Base-by-base conservation (phyloP, 2,888 invertebrate genomes). In the Zaprionus obscuricornis region DNA sequence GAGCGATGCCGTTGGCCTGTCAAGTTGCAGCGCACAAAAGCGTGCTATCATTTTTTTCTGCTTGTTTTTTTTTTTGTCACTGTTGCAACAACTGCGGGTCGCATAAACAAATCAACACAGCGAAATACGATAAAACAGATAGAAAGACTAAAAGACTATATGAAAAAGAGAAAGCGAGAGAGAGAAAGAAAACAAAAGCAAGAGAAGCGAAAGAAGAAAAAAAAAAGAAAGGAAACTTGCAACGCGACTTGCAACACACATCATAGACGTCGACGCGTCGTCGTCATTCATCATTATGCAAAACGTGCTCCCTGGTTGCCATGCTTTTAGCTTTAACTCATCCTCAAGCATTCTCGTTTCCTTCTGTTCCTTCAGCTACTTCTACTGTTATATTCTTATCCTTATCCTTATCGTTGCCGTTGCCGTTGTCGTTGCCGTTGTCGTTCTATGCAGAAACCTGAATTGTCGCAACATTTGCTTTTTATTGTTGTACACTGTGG, bases 261-360 rank as follows among this genome's bases (percentile, higher is more conserved):
- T 75, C 60, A 54, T 51, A 60, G 36, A 16, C 22, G 39, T 50
- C 51, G 57, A 54, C 66, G 62, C 71, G 54, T 66, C 78, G 69
- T 72, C 73, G 71, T 78, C 85, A 82, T 81, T 81, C 81, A 81
- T 81, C 81, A 85, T 85, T 81, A 81, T 85, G 85, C 81, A 81
- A 82, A 81, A 78, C 78, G 85, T 81, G 85, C 74, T 73, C 68
- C 71, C 66, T 55, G 63, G 63, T 14, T 73, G 79, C 66, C 66
- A 57, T 70, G 77, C 85, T 73, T 60, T 84, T 66, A 56, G 74
- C 66, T 70, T 59, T 42, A 34, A 18, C 58, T 33, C 34, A 18
- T 17, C 33, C 43, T 16, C 46, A 27, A 24, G 7, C 39, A 14
- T 24, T 43, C 37, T 11, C 33, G 0, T 42, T 39, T 10, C 31